These are phyloP conservation scores for Synanthedon myopaeformis DNA, from an alignment of 2,888 invertebrate species.

Conservation along the genomic window DNA sequence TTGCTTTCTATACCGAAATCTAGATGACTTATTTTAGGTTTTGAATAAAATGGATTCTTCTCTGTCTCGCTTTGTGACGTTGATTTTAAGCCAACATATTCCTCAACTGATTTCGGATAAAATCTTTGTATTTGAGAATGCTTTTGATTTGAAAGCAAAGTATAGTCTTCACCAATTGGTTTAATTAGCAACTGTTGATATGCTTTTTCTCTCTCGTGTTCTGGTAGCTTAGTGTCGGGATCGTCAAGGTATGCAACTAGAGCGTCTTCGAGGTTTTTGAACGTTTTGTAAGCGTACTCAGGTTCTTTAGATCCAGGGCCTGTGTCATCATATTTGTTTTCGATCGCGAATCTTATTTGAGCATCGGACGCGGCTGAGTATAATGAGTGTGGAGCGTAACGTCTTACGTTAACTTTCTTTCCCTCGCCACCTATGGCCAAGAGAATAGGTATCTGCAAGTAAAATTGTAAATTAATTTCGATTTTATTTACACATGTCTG, in stretches of 20 bases:
- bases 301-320: slow-evolving; percentile 49
- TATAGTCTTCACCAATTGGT: background rate
- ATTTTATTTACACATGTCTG: too few relatives aligned
- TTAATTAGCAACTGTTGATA: slow-evolving; percentile 20
- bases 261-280: slow-evolving; percentile 44
- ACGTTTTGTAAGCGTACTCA: slow-evolving; percentile 44
- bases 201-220: slow-evolving; percentile 32
- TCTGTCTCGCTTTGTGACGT: background rate
- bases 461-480: background rate
- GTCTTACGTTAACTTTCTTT: background rate
- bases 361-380: slow-evolving; percentile 42
- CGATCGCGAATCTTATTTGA: slow-evolving; percentile 51
- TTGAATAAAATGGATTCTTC: background rate
- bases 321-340: slow-evolving; percentile 59
- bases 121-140: slow-evolving; percentile 7
- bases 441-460: background rate
- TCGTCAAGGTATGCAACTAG: slow-evolving; percentile 44
- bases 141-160: background rate
- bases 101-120: slow-evolving; percentile 25
- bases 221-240: slow-evolving; percentile 50
- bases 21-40: background rate
- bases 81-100: slow-evolving; percentile 21
- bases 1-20: background rate
- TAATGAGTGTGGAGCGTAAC: background rate
- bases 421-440: slow-evolving; percentile 4